These are phyloP conservation scores for Pyrochroa serraticornis DNA, from an alignment of 2,888 invertebrate species.

Conservation along the genomic window DNA sequence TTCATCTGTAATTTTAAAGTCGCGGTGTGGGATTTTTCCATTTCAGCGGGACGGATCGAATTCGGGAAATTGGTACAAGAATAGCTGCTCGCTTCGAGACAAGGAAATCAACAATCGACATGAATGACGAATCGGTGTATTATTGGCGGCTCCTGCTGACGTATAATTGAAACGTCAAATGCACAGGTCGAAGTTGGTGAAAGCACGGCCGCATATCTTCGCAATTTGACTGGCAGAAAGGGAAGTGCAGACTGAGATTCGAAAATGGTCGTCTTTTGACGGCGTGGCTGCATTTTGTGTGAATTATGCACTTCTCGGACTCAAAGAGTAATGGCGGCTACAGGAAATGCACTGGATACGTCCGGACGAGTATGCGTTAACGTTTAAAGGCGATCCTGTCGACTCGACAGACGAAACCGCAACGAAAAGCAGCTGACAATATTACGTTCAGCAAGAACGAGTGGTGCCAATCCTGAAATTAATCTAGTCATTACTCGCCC, in stretches of 20 bases:
- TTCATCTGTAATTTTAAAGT: no score
- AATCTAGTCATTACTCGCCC: no score
- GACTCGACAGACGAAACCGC: no score
- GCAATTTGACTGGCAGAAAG: background rate
- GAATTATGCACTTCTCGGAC: slow-evolving; percentile 29
- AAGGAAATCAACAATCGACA: slow-evolving; percentile 8
- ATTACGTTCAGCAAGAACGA: no score
- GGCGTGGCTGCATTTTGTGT: slow-evolving; percentile 2
- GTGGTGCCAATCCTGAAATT: no score
- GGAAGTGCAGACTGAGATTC: background rate
- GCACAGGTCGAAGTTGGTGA: background rate
- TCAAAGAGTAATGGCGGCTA: slow-evolving; percentile 23
- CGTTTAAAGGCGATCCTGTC: no score
- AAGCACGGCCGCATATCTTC: slow-evolving; percentile 4
- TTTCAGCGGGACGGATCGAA: background rate
- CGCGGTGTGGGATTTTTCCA: no score
- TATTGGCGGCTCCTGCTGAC: slow-evolving; percentile 5
- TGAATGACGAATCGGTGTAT: slow-evolving; percentile 9
- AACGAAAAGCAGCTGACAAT: no score
- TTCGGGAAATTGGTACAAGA: slow-evolving; percentile 3
- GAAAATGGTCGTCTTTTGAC: background rate
- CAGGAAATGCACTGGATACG: slow-evolving; percentile 3
- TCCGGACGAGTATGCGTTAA: background rate
- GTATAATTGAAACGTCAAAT: slow-evolving; percentile 11
- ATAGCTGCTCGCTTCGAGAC: background rate